Base-by-base conservation (phyloP, 2,113 vertebrate species). In the Catharus bicknelli region DNA sequence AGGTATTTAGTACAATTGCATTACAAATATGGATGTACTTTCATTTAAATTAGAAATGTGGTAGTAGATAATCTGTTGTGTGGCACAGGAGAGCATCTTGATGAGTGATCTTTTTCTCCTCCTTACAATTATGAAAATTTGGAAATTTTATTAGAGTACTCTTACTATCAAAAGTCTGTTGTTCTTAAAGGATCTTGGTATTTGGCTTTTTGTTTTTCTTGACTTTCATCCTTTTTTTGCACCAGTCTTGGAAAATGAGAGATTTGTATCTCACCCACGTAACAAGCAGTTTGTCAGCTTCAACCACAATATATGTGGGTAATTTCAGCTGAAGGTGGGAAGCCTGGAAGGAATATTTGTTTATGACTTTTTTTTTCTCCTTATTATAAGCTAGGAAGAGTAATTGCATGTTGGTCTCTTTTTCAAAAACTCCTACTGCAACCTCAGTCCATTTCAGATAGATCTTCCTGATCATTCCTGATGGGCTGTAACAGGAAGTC, bases 251-350 rank as follows among this genome's bases (percentile, higher is more conserved):
- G 86, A 68, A 96, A 96, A 91, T 94, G 69, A 86, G 76, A 83
- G 72, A 95, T 95, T 90, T 70, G 43, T 93, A 91, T 95, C 88
- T 95, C 55, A 69, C 61, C 85, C 88, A 74, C 11, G 0, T 92
- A 87, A 79, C 66, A 61, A 89, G 48, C 59, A 61, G 58, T 93
- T 92, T 94, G 83, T 92, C 83, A 94, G 70, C 57, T 86, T 91
- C 72, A 50, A 16, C 81, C 70, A 70, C 75, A 70, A 86, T 90
- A 53, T 74, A 78, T 88, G 61, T 88, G 66, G 47, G 63, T 77
- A 94, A 92, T 90, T 94, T 91, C 54, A 92, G 51, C 83, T 69
- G 63, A 72, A 61, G 62, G 48, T 91, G 69, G 54, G 23, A 89
- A 88, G 54, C 62, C 66, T 87, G 40, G 67, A 81, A 91, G 70